Evolutionary conservation across 2,113 vertebrate species (phyloP), one percentile per base, ranked within the genome.

Genomic region (Nettapus auritus): DNA sequence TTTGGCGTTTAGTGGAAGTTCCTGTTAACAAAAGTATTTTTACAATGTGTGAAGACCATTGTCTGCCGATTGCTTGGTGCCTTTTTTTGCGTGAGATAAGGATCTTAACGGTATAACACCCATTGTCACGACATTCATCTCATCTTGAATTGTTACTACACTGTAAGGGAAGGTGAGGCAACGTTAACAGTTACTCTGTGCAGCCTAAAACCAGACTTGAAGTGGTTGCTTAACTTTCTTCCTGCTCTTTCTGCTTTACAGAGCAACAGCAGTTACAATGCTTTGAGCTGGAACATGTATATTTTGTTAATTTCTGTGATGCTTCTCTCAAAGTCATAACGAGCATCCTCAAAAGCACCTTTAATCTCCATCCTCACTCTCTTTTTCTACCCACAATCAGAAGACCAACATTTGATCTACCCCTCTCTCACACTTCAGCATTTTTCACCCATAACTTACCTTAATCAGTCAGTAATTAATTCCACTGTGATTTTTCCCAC

Each of bases 121-220:
- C 4, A 0, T 38, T 71, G 48, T 22, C 74, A 28, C 8, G 57
- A 56, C 26, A 34, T 64, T 56, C 74, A 4, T 60, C 52, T 78
- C 77, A 8, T 26, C 64, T 75, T 42, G 36, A 17, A 38, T 38
- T 87, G 38, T 87, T 80, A 19, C 78, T 36, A 44, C 75, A 57
- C 21, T 21, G 3, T 29, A 44, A 16, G 34, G 48, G 53, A 66
- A 87, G 62, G 68, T 89, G 85, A 85, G 0, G 16, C 94, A 95
- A 94, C 0, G 0, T 34, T 79, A 79, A 57, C 53, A 8, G 44
- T 50, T 36, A 25, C 25, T 62, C 46, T 73, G 34, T 0, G 3
- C 70, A 86, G 22, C 50, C 42, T 71, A 59, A 11, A 64, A 64
- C 40, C 60, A 59, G n/a, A 60, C 64, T 93, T 52, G 46, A 76